Evolutionary conservation across 2,797 vertebrate species (phyloP).

Genomic region (Agapornis canus): DNA sequence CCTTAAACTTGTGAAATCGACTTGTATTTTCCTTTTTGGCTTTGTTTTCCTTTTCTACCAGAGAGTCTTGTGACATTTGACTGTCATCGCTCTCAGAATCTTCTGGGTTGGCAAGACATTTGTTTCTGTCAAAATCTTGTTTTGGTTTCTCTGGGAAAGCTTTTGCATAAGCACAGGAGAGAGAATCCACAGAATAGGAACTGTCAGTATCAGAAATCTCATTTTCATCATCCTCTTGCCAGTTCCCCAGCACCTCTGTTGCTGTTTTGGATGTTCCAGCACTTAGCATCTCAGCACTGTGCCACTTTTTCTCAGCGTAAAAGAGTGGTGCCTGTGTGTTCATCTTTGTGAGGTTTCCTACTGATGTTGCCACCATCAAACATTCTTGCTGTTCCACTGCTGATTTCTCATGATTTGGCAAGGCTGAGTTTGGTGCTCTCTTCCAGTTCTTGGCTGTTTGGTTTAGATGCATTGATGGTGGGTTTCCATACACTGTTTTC

Average conservation of each 20-base stretch:
- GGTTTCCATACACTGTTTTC: slow-evolving; percentile 68
- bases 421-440: slow-evolving; percentile 59
- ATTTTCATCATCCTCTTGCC: slow-evolving; percentile 76
- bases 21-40: slow-evolving; percentile 37
- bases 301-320: slow-evolving; percentile 75
- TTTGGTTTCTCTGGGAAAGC: slow-evolving; percentile 78
- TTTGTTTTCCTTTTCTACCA: slow-evolving; percentile 74
- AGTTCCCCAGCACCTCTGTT: slow-evolving; percentile 69
- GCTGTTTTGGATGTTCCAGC: slow-evolving; percentile 47
- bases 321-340: slow-evolving; percentile 35
- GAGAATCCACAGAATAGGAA: slow-evolving; percentile 90
- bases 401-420: slow-evolving; percentile 24
- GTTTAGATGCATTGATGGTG: slow-evolving; percentile 52
- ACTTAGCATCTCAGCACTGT: slow-evolving; percentile 79
- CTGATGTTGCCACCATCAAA: slow-evolving; percentile 79
- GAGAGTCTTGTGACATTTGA: slow-evolving; percentile 91
- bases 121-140: slow-evolving; percentile 63
- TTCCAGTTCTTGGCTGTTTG: slow-evolving; percentile 68
- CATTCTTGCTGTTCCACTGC: slow-evolving; percentile 56
- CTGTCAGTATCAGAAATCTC: slow-evolving; percentile 89
- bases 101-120: slow-evolving; percentile 66
- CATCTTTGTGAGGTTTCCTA: slow-evolving; percentile 81
- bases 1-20: slow-evolving; percentile 38
- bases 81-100: slow-evolving; percentile 89
- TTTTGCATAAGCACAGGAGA: slow-evolving; percentile 85